These are phyloP conservation scores for Coenonympha arcania DNA, from an alignment of 2,888 invertebrate species.

Conservation along the genomic window DNA sequence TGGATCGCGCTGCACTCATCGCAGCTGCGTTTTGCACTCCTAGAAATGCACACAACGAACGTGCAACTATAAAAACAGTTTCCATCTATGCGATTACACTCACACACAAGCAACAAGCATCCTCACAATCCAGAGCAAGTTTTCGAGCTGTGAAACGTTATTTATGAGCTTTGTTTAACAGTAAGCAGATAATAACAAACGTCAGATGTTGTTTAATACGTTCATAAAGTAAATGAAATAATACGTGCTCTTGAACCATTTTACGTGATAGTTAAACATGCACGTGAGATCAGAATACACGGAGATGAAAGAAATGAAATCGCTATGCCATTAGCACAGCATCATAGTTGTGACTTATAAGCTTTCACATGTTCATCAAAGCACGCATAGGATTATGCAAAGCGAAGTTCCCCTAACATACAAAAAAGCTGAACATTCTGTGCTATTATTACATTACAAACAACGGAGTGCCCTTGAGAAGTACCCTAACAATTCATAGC, in stretches of 20 bases:
- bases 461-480: slow-evolving; percentile 66
- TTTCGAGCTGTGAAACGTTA: slow-evolving; percentile 36
- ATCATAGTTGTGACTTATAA: slow-evolving; percentile 16
- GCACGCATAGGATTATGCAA: slow-evolving; percentile 36
- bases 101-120: slow-evolving; percentile 7
- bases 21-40: slow-evolving; percentile 53
- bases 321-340: slow-evolving; percentile 4
- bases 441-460: slow-evolving; percentile 67
- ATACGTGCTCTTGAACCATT: slow-evolving; percentile 26
- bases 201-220: slow-evolving; percentile 28
- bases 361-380: slow-evolving; percentile 23
- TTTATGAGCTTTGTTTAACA: slow-evolving; percentile 41
- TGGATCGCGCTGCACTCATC: slow-evolving; percentile 37
- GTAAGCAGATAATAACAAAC: slow-evolving; percentile 30
- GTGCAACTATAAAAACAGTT: slow-evolving; percentile 17
- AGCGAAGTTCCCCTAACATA: slow-evolving; percentile 44
- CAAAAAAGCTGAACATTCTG: slow-evolving; percentile 54
- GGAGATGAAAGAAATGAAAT: slow-evolving; percentile 7
- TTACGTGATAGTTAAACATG: slow-evolving; percentile 24
- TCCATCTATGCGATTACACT: slow-evolving; percentile 18
- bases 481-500: slow-evolving; percentile 59
- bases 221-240: slow-evolving; percentile 22
- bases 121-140: slow-evolving; percentile 38
- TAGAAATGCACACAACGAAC: slow-evolving; percentile 35
- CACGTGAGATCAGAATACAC: slow-evolving; percentile 10